phyloP scores from a whole-genome alignment of 2,888 invertebrate species.

The Erebia ligea region DNA sequence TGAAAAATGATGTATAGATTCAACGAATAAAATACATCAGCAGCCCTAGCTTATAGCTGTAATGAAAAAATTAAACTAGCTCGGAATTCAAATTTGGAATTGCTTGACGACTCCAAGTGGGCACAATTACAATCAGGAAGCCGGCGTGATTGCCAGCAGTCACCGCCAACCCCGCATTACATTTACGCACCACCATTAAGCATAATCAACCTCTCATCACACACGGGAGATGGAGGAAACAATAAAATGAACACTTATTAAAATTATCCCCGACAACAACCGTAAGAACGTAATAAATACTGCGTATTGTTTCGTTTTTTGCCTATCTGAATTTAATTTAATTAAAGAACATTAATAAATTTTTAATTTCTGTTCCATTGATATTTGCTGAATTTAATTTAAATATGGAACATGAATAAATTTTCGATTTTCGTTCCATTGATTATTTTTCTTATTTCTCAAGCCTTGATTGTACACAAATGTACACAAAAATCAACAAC shows the following conservation, averaged over 20 bases:
- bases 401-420: too few species aligned
- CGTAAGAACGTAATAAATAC: slow-evolving; percentile 20
- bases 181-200: slow-evolving; percentile 75
- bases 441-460: too few species aligned
- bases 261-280: slow-evolving; percentile 50
- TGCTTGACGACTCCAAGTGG: slow-evolving; percentile 59
- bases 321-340: neutral
- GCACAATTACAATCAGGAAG: slow-evolving; percentile 71
- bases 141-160: slow-evolving; percentile 60
- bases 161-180: slow-evolving; percentile 68
- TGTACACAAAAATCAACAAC: neutral
- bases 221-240: slow-evolving; percentile 70
- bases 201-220: slow-evolving; percentile 75
- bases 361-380: neutral
- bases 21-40: neutral
- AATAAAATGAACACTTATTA: slow-evolving; percentile 67
- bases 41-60: neutral
- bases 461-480: too few species aligned
- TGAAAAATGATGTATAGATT: neutral
- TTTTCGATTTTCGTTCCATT: too few species aligned
- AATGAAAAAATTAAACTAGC: slow-evolving; percentile 47
- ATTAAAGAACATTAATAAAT: slow-evolving; percentile 1
- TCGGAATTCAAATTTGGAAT: slow-evolving; percentile 59
- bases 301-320: slow-evolving; percentile 19
- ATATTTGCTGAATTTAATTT: neutral